A percentile compares a stretch with the other conserved stretches of the same genome.
These are phyloP conservation scores for Hylomyscus alleni DNA, from an alignment of 2,797 vertebrate genomes.

Conservation along the genomic window DNA sequence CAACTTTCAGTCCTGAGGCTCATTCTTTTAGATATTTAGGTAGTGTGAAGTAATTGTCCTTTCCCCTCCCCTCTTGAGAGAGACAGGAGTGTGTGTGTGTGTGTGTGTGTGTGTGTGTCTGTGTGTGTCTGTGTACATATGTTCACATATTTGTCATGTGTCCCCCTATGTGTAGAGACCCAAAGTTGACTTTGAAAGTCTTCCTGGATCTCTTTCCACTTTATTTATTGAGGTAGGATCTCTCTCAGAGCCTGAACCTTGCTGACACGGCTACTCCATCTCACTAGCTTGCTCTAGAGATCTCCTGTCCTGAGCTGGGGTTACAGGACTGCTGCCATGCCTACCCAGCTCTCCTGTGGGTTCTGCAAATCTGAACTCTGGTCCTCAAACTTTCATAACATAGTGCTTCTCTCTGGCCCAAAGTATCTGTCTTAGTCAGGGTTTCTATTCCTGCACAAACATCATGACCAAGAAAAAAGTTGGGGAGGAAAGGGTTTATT, in stretches of 20 bases:
- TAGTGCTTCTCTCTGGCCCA: neutral
- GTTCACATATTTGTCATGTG: neutral
- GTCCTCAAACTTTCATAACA: neutral
- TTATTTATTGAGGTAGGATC: neutral
- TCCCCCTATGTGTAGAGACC: neutral
- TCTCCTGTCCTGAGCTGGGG: neutral
- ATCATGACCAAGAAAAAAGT: too few relatives aligned
- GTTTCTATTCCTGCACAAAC: too few relatives aligned
- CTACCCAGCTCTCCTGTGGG: neutral
- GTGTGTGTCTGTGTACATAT: neutral
- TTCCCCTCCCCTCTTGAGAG: too few relatives aligned
- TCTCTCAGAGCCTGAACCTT: neutral
- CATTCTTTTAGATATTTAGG: slow-evolving; percentile 8
- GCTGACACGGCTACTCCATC: neutral
- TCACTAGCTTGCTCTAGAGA: neutral
- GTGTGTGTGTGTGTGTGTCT: neutral
- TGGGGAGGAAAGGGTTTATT: too few relatives aligned
- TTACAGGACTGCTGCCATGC: too few relatives aligned
- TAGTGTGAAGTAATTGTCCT: slow-evolving; percentile 9
- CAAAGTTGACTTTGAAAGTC: neutral
- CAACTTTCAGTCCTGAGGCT: neutral
- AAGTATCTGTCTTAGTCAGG: neutral
- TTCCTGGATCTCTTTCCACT: neutral
- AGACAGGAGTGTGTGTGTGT: neutral
- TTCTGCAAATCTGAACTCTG: neutral